Percentiles rank a stretch among this genome's conserved stretches.
Evolutionary conservation across 2,797 vertebrate genomes (phyloP).

Genomic region (Sardinella longiceps): DNA sequence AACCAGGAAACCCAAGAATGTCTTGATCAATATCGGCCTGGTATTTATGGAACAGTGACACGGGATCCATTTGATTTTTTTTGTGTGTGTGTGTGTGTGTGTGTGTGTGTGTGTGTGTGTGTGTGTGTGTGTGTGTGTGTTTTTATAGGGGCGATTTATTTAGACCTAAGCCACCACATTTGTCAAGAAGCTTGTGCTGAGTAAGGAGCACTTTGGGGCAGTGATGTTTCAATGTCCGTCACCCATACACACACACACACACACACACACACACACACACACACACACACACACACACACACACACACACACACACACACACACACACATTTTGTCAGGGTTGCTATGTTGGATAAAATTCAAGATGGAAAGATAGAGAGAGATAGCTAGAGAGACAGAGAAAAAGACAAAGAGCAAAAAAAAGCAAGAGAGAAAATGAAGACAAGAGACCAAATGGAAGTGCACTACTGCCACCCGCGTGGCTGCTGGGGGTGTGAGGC

Average conservation of each 20-base stretch:
- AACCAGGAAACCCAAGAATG: conserved; percentile 64
- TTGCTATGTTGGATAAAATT: not conserved
- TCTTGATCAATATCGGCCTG: conserved; percentile 65
- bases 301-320: too few relatives aligned
- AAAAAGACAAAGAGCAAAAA: not conserved
- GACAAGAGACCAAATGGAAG: not conserved
- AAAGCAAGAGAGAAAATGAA: too few relatives aligned
- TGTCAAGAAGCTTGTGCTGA: conserved; percentile 48
- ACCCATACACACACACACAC: too few relatives aligned
- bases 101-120: conserved; percentile 49
- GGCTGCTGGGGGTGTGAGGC: not conserved
- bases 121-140: conserved; percentile 39
- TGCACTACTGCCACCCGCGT: not conserved
- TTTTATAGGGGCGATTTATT: conserved; percentile 53
- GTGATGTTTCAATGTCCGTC: not conserved
- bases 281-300: too few relatives aligned
- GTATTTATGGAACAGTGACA: conserved; percentile 68
- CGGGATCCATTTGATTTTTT: conserved; percentile 51
- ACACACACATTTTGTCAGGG: not conserved
- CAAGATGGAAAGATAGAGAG: conserved; percentile 21
- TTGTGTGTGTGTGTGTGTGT: not conserved
- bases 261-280: too few relatives aligned
- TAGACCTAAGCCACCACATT: conserved; percentile 48
- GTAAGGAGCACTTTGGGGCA: conserved; percentile 47
- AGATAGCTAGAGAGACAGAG: conserved; percentile 21